Percentiles rank a stretch among this genome's conserved stretches.
These are phyloP conservation scores for Zelostemma sp. DNA, from an alignment of 1,140 invertebrate species.

Conservation along the genomic window DNA sequence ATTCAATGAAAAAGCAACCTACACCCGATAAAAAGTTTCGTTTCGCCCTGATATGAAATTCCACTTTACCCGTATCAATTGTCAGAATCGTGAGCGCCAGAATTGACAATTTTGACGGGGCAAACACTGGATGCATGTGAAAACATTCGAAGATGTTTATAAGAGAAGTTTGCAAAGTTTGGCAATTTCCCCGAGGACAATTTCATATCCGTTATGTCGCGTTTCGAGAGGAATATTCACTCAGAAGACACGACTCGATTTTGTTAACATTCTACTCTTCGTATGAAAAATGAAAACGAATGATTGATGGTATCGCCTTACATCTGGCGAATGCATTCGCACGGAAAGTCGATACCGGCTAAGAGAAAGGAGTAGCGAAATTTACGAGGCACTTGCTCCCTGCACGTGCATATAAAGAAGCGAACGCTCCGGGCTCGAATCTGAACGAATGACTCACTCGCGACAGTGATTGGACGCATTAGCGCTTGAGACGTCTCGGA, in stretches of 20 bases:
- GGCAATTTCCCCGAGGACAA: not conserved
- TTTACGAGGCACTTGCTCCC: conserved; percentile 30
- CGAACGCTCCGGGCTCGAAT: not conserved
- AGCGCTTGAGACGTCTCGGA: not conserved
- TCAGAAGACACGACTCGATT: conserved; percentile 5
- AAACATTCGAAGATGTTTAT: not conserved
- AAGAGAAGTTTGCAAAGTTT: not conserved
- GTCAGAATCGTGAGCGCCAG: no score
- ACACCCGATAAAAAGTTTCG: no score
- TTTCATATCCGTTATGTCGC: not conserved
- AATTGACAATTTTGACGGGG: no score
- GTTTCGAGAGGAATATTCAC: conserved; percentile 7
- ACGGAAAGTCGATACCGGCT: conserved; percentile 38
- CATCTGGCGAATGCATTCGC: conserved; percentile 17
- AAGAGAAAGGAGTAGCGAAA: conserved; percentile 32
- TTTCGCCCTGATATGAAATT: no score
- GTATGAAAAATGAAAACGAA: conserved; percentile 5
- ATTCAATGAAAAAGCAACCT: no score
- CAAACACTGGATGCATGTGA: no score
- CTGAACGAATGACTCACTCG: conserved; percentile 40
- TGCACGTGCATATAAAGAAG: conserved; percentile 29
- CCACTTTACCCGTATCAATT: no score
- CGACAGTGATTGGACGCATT: conserved; percentile 48
- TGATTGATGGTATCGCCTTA: conserved; percentile 9
- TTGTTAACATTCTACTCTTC: conserved; percentile 12